Conservation (phyloP, 2,888 invertebrate genomes). For the Acleris sparsana region DNA sequence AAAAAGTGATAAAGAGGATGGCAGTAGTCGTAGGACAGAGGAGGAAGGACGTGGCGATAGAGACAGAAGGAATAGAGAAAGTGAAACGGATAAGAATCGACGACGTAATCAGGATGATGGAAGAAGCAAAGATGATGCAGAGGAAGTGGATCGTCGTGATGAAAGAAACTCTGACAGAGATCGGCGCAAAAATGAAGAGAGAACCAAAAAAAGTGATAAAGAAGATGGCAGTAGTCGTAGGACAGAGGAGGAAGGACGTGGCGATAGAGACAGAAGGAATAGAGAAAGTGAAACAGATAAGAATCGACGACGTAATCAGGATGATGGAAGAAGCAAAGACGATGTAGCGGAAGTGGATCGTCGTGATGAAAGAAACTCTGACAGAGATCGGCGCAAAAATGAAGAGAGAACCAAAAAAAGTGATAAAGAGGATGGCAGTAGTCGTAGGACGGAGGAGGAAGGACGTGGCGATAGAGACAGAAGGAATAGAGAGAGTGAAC, state of each 20-base stretch:
- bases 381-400: not conserved
- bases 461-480: too few species aligned
- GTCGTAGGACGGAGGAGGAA: too few species aligned
- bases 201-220: not conserved
- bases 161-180: not conserved
- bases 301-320: constrained; percentile 14
- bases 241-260: not conserved
- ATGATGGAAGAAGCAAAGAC: constrained; percentile 35
- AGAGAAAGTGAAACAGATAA: not conserved
- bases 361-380: not conserved
- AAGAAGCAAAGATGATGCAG: constrained; percentile 26
- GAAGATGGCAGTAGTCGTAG: not conserved
- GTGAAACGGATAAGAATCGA: constrained; percentile 31
- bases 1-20: not conserved
- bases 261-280: not conserved
- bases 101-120: constrained; percentile 35
- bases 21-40: too few species aligned
- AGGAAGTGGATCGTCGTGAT: not conserved
- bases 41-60: too few species aligned
- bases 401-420: not conserved
- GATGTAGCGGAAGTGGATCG: constrained; percentile 13
- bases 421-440: constrained; percentile 6
- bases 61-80: constrained; percentile 4
- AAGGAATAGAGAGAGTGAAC: not conserved
- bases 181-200: constrained; percentile 3